Conservation (phyloP, 2,888 invertebrate genomes). For the Charanyca ferruginea region DNA sequence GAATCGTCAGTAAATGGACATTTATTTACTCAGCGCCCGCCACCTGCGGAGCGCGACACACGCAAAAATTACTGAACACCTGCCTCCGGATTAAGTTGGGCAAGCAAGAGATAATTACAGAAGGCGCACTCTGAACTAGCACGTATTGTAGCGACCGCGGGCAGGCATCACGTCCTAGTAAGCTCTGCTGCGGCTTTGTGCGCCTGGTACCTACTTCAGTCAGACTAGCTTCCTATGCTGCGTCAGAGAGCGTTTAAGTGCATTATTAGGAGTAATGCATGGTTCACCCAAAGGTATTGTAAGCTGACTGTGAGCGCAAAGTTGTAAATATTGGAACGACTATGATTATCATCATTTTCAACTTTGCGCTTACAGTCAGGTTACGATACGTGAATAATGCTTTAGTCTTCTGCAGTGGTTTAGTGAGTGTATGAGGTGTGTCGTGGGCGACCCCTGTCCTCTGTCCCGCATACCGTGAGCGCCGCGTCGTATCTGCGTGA, state of each 20-base stretch:
- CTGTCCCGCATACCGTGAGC: neutral
- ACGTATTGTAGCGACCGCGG: neutral
- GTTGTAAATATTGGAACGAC: no score
- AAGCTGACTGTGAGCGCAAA: no score
- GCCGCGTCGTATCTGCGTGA: no score
- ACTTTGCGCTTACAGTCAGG: no score
- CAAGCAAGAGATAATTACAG: neutral
- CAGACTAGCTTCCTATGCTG: no score
- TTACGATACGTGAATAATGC: no score
- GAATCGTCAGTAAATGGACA: neutral
- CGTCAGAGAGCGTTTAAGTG: neutral
- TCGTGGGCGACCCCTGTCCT: no score
- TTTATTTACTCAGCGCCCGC: slow-evolving; percentile 13
- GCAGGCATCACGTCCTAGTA: no score
- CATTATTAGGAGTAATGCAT: neutral
- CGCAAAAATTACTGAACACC: slow-evolving; percentile 3
- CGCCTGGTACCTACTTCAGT: no score
- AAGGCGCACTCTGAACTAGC: neutral
- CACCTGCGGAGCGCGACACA: neutral
- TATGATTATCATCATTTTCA: no score
- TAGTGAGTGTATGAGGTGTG: neutral
- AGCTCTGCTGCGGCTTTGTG: no score
- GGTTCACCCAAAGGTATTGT: no score
- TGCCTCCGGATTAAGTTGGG: slow-evolving; percentile 10
- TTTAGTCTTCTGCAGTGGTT: neutral